Conservation (phyloP, 2,888 invertebrate genomes). For the Chesias legatella region DNA sequence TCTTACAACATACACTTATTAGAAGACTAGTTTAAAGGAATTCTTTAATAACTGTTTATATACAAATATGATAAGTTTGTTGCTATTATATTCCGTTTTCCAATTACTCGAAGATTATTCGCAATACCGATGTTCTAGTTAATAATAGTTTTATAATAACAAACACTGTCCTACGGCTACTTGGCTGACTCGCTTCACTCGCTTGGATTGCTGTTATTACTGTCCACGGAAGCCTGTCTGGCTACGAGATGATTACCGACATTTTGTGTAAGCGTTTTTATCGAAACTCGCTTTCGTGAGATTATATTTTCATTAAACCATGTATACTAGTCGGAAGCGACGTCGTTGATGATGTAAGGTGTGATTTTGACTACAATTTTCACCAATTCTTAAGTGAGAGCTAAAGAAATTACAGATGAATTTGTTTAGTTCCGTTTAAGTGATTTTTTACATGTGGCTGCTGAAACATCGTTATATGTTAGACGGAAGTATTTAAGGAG, state of each 20-base stretch:
- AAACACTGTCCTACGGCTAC: conserved; percentile 36
- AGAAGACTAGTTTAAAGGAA: no score
- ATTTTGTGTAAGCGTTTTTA: conserved; percentile 37
- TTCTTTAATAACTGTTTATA: no score
- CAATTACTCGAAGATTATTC: conserved; percentile 16
- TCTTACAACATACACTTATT: no score
- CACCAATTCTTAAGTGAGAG: no score
- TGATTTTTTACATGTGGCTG: no score
- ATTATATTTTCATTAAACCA: conserved; percentile 16
- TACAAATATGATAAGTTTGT: no score
- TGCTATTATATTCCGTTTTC: conserved; percentile 12
- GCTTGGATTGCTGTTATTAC: conserved; percentile 45
- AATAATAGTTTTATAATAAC: conserved; percentile 51
- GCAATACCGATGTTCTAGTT: conserved; percentile 31
- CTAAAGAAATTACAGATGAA: no score
- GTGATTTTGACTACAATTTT: no score
- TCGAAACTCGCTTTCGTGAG: conserved; percentile 24
- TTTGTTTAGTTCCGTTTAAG: no score
- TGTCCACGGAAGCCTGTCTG: conserved; percentile 35
- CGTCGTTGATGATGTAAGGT: no score
- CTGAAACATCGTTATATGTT: no score
- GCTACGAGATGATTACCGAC: conserved; percentile 32
- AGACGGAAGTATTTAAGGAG: no score
- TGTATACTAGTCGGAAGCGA: neutral
- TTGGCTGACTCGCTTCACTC: neutral